Conservation (phyloP, 2,888 invertebrate species). For the Palloptera scutellata region DNA sequence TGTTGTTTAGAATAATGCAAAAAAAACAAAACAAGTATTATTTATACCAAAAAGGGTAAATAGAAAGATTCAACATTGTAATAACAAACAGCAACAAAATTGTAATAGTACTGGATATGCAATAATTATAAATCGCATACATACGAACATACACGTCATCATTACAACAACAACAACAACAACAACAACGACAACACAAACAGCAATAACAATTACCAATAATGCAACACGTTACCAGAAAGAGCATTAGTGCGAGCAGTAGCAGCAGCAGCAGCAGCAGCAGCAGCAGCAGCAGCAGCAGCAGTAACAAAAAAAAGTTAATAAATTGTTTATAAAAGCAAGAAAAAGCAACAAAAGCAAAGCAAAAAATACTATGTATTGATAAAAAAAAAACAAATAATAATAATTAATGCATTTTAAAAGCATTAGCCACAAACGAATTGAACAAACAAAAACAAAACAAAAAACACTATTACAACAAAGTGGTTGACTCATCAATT, state of each 20-base stretch:
- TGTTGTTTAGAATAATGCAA: neutral
- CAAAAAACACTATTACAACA: too few species aligned
- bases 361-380: neutral
- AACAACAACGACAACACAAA: constrained; percentile 1
- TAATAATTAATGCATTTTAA: constrained; percentile 24
- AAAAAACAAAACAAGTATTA: neutral
- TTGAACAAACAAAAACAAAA: too few species aligned
- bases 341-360: neutral
- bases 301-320: constrained; percentile 1
- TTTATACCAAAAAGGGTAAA: neutral
- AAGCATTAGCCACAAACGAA: too few species aligned
- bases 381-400: neutral
- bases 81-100: neutral
- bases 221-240: neutral
- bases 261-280: neutral
- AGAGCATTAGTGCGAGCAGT: neutral
- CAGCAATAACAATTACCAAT: neutral
- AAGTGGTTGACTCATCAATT: too few species aligned
- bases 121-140: neutral
- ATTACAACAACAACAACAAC: constrained; percentile 7
- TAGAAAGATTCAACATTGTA: too few species aligned
- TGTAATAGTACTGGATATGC: neutral
- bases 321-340: constrained; percentile 16
- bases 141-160: neutral
- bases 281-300: constrained; percentile 9